phyloP scores from a whole-genome alignment of 2,888 invertebrate genomes.

The Drosophila robusta region DNA sequence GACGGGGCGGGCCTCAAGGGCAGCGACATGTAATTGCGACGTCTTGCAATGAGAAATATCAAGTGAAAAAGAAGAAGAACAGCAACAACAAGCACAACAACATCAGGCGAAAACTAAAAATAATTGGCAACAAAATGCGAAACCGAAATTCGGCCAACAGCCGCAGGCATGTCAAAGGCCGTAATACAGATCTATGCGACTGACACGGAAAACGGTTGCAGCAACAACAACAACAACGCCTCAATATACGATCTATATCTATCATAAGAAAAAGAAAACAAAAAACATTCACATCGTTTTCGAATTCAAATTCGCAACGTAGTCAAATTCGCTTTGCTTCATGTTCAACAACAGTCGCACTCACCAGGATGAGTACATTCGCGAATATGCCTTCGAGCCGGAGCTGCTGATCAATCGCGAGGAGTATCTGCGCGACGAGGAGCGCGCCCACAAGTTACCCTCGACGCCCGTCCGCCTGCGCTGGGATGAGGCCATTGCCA shows the following conservation, averaged over 20 bases:
- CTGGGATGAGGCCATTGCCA: conserved; percentile 73
- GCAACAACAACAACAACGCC: neutral
- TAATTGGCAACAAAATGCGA: conserved; percentile 79
- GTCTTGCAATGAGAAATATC: conserved; percentile 54
- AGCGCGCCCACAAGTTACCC: conserved; percentile 58
- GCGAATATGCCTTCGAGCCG: conserved; percentile 84
- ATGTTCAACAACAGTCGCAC: conserved; percentile 80
- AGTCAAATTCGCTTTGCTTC: conserved; percentile 61
- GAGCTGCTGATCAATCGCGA: conserved; percentile 83
- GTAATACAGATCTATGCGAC: conserved; percentile 65
- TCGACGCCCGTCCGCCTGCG: conserved; percentile 71
- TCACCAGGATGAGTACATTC: conserved; percentile 83
- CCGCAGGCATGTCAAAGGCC: conserved; percentile 79
- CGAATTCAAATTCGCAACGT: conserved; percentile 25
- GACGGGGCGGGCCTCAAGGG: conserved; percentile 64
- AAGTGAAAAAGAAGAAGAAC: conserved; percentile 21
- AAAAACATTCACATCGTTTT: conserved; percentile 21
- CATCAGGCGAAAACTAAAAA: conserved; percentile 66
- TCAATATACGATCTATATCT: conserved; percentile 7
- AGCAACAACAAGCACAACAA: conserved; percentile 26
- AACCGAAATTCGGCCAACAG: conserved; percentile 70
- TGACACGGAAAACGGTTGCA: conserved; percentile 45
- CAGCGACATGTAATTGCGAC: conserved; percentile 68
- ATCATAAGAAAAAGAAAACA: conserved; percentile 5
- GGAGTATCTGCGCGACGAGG: conserved; percentile 78